A percentile compares a stretch with the other conserved stretches of the same genome.
Conservation (phyloP, 2,797 vertebrate genomes). For the Champsocephalus esox region DNA sequence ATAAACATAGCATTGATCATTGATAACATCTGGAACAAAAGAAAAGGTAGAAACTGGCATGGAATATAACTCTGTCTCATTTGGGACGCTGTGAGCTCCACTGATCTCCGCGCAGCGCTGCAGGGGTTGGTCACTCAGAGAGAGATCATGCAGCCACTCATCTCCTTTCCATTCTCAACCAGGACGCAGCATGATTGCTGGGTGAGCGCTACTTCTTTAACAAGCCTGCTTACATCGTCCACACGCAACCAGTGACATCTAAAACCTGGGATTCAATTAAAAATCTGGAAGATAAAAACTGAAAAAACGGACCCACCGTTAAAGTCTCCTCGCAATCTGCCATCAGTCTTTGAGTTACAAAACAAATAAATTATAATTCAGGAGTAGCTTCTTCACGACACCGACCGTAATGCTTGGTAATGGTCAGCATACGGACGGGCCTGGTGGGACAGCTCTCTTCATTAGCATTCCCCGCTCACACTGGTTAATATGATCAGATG, state of each 20-base stretch:
- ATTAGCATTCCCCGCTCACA: constrained; percentile 64
- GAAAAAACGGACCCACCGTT: background rate
- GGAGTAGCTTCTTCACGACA: constrained; percentile 15
- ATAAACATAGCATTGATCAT: too few relatives aligned
- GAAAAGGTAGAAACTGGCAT: background rate
- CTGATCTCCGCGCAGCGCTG: background rate
- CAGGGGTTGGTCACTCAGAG: too few relatives aligned
- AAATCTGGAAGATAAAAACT: background rate
- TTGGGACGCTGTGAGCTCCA: background rate
- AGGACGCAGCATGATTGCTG: constrained; percentile 3
- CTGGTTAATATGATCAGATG: constrained; percentile 53
- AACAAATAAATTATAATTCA: constrained; percentile 63
- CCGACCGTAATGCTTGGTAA: constrained; percentile 51
- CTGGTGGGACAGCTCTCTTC: constrained; percentile 62
- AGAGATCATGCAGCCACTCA: background rate
- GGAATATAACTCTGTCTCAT: background rate
- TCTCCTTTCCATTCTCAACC: constrained; percentile 13
- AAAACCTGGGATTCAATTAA: too few relatives aligned
- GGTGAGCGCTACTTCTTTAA: constrained; percentile 18
- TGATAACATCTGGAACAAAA: too few relatives aligned
- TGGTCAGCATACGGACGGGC: constrained; percentile 53
- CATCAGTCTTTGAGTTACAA: constrained; percentile 25
- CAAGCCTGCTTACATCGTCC: background rate
- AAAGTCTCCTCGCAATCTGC: constrained; percentile 22
- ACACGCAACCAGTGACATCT: background rate